Percentiles rank a stretch among this genome's conserved stretches.
Evolutionary conservation across 2,888 invertebrate species (phyloP).

Genomic region (Sturmia bella): DNA sequence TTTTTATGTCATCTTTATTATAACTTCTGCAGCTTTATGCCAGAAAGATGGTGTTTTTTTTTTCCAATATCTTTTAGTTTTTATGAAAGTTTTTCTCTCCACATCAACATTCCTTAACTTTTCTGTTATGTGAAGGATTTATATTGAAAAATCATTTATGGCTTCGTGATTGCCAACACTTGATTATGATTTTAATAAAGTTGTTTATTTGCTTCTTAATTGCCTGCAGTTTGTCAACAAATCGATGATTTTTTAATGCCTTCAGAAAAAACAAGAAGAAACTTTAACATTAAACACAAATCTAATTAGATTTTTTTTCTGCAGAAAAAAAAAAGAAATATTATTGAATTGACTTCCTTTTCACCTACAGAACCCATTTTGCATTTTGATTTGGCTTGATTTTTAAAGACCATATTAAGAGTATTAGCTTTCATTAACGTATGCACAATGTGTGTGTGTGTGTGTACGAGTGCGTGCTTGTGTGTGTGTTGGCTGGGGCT

Average conservation of each 20-base stretch:
- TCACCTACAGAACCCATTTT: slow-evolving; percentile 44
- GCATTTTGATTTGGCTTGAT: slow-evolving; percentile 31
- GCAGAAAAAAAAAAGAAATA: no score
- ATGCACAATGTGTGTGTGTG: no score
- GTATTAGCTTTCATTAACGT: slow-evolving; percentile 36
- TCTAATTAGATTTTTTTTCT: slow-evolving; percentile 23
- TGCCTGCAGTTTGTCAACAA: slow-evolving; percentile 1
- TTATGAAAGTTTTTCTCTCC: neutral
- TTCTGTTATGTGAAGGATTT: slow-evolving; percentile 31
- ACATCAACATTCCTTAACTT: neutral
- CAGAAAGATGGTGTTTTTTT: neutral
- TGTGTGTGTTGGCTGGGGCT: neutral
- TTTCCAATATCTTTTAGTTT: slow-evolving; percentile 7
- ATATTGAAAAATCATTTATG: slow-evolving; percentile 47
- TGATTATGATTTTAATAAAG: slow-evolving; percentile 44
- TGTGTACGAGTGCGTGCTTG: no score
- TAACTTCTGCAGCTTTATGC: slow-evolving; percentile 13
- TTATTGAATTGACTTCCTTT: neutral
- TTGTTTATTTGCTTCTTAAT: slow-evolving; percentile 22
- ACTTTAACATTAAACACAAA: neutral
- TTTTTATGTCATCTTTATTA: slow-evolving; percentile 18
- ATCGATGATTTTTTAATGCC: neutral
- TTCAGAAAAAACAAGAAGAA: neutral
- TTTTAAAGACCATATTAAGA: slow-evolving; percentile 2
- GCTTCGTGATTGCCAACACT: slow-evolving; percentile 58